Evolutionary conservation across 2,113 vertebrate species (phyloP).

Genomic region (Macaca fascicularis): DNA sequence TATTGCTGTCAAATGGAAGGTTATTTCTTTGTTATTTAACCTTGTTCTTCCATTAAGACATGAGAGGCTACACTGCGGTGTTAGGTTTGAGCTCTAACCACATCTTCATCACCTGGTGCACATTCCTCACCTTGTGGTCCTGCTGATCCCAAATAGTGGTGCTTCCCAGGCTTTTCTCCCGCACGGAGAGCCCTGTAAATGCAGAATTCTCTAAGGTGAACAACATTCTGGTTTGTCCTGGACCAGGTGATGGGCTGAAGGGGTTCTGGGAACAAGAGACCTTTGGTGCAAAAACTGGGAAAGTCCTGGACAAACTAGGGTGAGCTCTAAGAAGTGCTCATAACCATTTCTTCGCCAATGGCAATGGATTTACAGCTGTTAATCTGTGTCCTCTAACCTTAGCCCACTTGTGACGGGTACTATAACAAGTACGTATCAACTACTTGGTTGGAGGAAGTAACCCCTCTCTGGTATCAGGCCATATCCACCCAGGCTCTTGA

Average conservation of each 20-base stretch:
- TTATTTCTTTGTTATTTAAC: background rate
- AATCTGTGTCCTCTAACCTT: background rate
- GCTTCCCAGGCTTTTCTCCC: background rate
- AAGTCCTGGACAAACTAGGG: background rate
- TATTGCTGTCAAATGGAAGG: background rate
- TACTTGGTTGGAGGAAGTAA: background rate
- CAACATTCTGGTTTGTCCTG: accelerated
- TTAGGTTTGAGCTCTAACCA: background rate
- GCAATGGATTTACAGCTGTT: background rate
- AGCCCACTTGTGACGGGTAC: background rate
- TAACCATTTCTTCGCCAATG: accelerated
- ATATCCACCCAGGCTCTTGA: background rate
- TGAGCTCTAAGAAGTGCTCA: background rate
- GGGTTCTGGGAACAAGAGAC: background rate
- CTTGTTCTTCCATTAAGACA: background rate
- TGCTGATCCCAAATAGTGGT: background rate
- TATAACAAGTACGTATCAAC: background rate
- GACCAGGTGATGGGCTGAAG: no score
- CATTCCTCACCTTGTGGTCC: background rate
- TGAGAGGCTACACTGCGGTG: background rate
- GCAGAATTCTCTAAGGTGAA: no score
- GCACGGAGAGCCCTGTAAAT: background rate
- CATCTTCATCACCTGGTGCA: no score
- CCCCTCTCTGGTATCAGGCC: background rate
- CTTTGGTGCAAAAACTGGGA: background rate